phyloP scores from a whole-genome alignment of 2,888 invertebrate genomes.

The Rugalucina vietnamica region DNA sequence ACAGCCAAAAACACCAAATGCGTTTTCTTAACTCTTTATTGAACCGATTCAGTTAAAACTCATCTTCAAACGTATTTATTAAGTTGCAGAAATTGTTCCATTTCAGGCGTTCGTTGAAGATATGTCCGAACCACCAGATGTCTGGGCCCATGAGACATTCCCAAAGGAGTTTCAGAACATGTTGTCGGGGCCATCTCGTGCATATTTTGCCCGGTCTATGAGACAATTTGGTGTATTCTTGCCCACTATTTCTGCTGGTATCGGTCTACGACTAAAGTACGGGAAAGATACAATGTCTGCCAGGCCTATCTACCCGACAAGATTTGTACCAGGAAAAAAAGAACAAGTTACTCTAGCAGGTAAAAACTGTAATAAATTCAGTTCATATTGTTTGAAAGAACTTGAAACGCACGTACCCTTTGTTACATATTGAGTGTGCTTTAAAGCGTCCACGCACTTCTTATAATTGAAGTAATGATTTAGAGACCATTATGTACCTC shows the following conservation, averaged over 20 bases:
- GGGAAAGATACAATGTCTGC: constrained; percentile 40
- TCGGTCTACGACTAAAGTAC: constrained; percentile 62
- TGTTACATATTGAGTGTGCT: too few relatives aligned
- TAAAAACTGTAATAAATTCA: too few relatives aligned
- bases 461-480: too few relatives aligned
- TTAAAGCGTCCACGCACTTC: too few relatives aligned
- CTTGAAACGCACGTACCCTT: too few relatives aligned
- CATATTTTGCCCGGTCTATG: constrained; percentile 65
- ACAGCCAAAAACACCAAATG: too few relatives aligned
- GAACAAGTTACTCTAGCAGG: constrained; percentile 72
- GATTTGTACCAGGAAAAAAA: constrained; percentile 61
- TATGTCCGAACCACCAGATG: constrained; percentile 61
- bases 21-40: too few relatives aligned
- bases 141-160: constrained; percentile 76
- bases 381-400: too few relatives aligned
- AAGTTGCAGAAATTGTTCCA: too few relatives aligned
- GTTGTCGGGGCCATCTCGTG: constrained; percentile 48
- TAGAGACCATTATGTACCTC: too few relatives aligned
- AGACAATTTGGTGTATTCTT: constrained; percentile 77
- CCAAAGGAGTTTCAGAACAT: constrained; percentile 54
- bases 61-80: too few relatives aligned
- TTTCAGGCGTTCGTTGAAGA: constrained; percentile 73
- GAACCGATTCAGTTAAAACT: too few relatives aligned
- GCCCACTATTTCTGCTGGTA: constrained; percentile 66
- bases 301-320: constrained; percentile 66